Conservation (phyloP, 2,888 invertebrate species). For the Dynastes maya region DNA sequence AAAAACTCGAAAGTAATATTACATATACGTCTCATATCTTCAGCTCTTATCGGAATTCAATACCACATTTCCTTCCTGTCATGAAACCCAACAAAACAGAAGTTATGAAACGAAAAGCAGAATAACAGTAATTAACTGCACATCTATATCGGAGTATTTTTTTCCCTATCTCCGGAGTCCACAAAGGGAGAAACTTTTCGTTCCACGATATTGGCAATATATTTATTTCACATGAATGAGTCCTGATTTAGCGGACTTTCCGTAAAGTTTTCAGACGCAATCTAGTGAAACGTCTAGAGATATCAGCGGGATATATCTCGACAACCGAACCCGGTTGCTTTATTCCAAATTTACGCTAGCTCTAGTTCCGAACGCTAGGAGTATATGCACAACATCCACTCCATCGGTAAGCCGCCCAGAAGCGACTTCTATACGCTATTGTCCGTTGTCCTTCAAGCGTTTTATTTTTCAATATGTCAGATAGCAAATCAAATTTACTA, state of each 20-base stretch:
- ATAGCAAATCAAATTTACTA: slow-evolving; percentile 40
- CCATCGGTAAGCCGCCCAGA: neutral
- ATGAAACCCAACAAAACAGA: slow-evolving; percentile 34
- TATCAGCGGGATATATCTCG: slow-evolving; percentile 44
- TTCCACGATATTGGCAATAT: slow-evolving; percentile 46
- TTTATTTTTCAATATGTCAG: slow-evolving; percentile 46
- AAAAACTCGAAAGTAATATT: slow-evolving; percentile 7
- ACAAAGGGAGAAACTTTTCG: slow-evolving; percentile 39
- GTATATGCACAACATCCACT: slow-evolving; percentile 26
- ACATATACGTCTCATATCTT: slow-evolving; percentile 6
- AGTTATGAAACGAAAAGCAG: slow-evolving; percentile 23
- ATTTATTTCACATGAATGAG: slow-evolving; percentile 48
- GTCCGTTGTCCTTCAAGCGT: slow-evolving; percentile 24
- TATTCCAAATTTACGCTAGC: slow-evolving; percentile 20
- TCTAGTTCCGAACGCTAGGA: neutral
- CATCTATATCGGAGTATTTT: slow-evolving; percentile 22
- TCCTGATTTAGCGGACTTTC: slow-evolving; percentile 47
- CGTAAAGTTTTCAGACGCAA: slow-evolving; percentile 46
- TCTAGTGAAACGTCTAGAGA: slow-evolving; percentile 47
- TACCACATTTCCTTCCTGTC: slow-evolving; percentile 12
- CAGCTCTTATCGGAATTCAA: slow-evolving; percentile 33
- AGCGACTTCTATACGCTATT: neutral
- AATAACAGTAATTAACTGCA: slow-evolving; percentile 42
- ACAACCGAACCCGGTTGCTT: slow-evolving; percentile 13
- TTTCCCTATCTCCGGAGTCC: slow-evolving; percentile 38